These are phyloP conservation scores for Aegithalos caudatus DNA, from an alignment of 2,113 vertebrate species.

Conservation along the genomic window DNA sequence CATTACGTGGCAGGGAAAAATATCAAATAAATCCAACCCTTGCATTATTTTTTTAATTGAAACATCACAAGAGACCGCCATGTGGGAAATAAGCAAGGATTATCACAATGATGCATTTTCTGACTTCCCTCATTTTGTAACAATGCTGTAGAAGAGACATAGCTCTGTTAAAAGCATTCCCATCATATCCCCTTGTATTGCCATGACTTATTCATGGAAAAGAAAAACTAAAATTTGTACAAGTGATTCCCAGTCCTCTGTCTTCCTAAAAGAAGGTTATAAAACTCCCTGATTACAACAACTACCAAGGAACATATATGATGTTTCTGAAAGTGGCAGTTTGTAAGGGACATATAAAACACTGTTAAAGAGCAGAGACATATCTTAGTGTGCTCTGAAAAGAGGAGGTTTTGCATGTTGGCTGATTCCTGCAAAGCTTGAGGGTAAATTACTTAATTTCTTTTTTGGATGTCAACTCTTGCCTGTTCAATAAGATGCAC, in stretches of 20 bases:
- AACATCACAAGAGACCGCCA: background rate
- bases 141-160: background rate
- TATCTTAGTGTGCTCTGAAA: background rate
- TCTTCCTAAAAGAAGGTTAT: background rate
- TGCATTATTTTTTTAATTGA: background rate
- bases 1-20: fast-evolving
- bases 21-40: background rate
- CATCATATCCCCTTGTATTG: background rate
- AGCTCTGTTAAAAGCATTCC: background rate
- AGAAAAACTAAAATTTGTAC: background rate
- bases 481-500: background rate
- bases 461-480: background rate
- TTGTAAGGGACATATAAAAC: background rate
- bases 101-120: background rate
- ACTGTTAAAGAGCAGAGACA: background rate
- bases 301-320: background rate
- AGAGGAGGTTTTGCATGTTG: fast-evolving
- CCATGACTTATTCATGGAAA: background rate
- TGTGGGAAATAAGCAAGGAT: background rate
- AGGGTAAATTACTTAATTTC: background rate
- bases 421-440: background rate
- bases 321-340: background rate
- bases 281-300: background rate
- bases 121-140: background rate
- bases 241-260: background rate